Evolutionary conservation across 2,113 vertebrate species (phyloP).

Genomic region (Merops nubicus): DNA sequence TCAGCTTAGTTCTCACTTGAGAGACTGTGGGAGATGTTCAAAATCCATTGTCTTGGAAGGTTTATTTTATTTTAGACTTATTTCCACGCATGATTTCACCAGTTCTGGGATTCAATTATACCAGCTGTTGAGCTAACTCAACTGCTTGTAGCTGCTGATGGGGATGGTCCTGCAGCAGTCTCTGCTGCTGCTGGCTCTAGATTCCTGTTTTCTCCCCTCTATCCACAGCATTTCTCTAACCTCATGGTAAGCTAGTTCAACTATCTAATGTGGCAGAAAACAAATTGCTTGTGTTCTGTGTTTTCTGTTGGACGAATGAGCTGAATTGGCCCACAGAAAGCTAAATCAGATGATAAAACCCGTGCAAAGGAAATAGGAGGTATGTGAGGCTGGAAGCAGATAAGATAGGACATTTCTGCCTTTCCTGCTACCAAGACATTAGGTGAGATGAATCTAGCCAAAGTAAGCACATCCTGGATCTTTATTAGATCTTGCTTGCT

Average conservation of each 20-base stretch:
- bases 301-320: background rate
- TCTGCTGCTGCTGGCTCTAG: background rate
- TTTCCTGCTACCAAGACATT: background rate
- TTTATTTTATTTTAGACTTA: background rate
- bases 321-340: background rate
- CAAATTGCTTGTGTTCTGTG: background rate
- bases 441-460: background rate
- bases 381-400: background rate
- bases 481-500: background rate
- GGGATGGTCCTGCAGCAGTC: background rate
- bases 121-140: background rate
- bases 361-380: background rate
- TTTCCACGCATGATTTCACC: background rate
- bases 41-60: background rate
- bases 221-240: background rate
- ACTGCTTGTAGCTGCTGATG: background rate
- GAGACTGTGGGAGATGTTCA: background rate
- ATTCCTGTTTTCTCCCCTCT: background rate
- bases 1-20: background rate
- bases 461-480: background rate
- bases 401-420: background rate
- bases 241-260: background rate
- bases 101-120: background rate
- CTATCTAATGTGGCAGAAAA: background rate
- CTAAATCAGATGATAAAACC: background rate